Conservation (phyloP, 53 echinoderm and acorn worm genomes). For the Arbacia lixula region DNA sequence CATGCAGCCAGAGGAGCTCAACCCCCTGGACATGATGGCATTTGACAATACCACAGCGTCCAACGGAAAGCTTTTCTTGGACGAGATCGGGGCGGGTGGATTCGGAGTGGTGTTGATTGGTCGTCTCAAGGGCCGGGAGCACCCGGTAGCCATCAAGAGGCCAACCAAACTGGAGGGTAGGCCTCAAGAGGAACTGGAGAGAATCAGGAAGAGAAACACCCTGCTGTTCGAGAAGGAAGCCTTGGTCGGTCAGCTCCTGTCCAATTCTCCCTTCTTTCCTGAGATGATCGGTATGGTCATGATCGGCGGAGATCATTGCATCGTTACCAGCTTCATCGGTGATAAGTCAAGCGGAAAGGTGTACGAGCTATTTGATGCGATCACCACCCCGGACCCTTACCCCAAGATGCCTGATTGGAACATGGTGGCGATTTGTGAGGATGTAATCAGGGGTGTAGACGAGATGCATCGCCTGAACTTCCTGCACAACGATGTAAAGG, state of each 20-base stretch:
- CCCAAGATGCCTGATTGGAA: neutral
- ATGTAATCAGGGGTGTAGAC: neutral
- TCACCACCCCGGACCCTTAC: neutral
- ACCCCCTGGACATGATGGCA: neutral
- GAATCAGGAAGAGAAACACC: neutral
- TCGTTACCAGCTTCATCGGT: constrained; percentile 25
- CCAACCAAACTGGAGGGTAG: neutral
- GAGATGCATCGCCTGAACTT: neutral
- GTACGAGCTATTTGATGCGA: neutral
- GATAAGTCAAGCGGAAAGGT: constrained; percentile 1
- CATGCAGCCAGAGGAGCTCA: neutral
- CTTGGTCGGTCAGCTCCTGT: neutral
- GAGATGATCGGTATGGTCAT: neutral
- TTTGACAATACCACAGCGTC: neutral
- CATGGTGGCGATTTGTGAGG: constrained; percentile 17
- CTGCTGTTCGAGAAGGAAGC: constrained; percentile 26
- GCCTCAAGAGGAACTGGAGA: neutral
- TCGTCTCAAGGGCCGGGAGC: neutral
- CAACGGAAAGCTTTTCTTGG: neutral
- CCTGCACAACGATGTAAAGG: constrained; percentile 41
- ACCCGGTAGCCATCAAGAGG: constrained; percentile 21
- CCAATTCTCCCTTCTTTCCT: constrained; percentile 20
- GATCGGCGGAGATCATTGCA: neutral
- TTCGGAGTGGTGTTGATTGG: constrained; percentile 9
- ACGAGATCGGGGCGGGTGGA: neutral